phyloP scores from a whole-genome alignment of 2,888 invertebrate genomes.

The Troides oblongomaculatus region DNA sequence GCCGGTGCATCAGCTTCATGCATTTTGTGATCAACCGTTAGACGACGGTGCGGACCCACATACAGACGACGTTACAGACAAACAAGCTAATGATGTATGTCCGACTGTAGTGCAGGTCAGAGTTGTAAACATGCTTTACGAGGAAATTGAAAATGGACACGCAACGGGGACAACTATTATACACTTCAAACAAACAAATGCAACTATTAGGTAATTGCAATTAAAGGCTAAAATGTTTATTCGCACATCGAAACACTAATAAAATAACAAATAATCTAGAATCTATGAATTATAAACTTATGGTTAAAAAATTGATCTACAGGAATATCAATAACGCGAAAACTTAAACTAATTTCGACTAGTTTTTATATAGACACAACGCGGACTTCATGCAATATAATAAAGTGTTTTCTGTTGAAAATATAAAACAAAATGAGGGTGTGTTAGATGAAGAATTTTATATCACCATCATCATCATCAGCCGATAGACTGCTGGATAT shows the following conservation, averaged over 20 bases:
- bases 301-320: no score
- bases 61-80: constrained; percentile 50
- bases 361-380: no score
- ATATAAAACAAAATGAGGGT: no score
- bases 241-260: background rate
- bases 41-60: constrained; percentile 57
- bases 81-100: constrained; percentile 66
- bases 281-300: no score
- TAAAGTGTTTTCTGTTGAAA: no score
- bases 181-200: background rate
- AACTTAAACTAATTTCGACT: no score
- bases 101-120: constrained; percentile 41
- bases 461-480: no score
- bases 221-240: constrained; percentile 21
- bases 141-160: constrained; percentile 46
- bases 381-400: no score
- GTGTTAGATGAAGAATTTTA: no score
- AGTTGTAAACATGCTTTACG: constrained; percentile 42
- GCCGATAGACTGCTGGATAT: no score
- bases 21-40: constrained; percentile 72
- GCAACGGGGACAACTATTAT: constrained; percentile 38
- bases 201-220: constrained; percentile 8
- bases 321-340: no score
- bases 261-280: background rate
- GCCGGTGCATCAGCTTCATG: constrained; percentile 60